Percentiles rank a stretch among this genome's conserved stretches.
phyloP scores from a whole-genome alignment of 2,113 vertebrate genomes.

The Pongo pygmaeus region DNA sequence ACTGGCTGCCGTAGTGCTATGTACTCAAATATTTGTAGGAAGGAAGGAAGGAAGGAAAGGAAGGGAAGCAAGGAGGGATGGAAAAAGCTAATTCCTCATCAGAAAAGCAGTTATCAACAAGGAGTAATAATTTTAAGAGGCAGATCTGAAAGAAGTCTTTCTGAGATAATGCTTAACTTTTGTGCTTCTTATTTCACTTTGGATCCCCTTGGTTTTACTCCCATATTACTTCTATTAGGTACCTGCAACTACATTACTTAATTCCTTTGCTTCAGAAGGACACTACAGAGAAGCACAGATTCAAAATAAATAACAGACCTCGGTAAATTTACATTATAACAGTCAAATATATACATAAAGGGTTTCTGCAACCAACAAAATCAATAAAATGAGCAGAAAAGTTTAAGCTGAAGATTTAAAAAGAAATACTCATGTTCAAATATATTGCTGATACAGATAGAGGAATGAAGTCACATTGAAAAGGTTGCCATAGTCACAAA shows the following conservation, averaged over 20 bases:
- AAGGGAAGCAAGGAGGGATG: neutral
- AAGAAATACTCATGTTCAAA: neutral
- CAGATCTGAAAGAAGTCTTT: neutral
- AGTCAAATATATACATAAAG: neutral
- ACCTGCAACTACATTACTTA: neutral
- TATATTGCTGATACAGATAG: neutral
- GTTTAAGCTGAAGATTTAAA: constrained; percentile 3
- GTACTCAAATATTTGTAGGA: neutral
- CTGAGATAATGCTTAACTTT: neutral
- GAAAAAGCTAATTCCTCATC: neutral
- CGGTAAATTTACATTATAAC: neutral
- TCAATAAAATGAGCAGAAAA: neutral
- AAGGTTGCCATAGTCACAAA: neutral
- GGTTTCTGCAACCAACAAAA: neutral
- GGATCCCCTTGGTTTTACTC: neutral
- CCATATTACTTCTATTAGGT: neutral
- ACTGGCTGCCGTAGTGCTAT: neutral
- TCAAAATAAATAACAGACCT: neutral
- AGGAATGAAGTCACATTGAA: neutral
- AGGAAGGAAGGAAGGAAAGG: neutral
- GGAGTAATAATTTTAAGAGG: neutral
- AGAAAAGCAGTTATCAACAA: neutral
- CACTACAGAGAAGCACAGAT: neutral
- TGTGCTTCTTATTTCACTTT: neutral
- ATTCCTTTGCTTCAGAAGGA: neutral